Evolutionary conservation across 2,888 invertebrate genomes (phyloP).

Genomic region (Siphonodentalium dalli): DNA sequence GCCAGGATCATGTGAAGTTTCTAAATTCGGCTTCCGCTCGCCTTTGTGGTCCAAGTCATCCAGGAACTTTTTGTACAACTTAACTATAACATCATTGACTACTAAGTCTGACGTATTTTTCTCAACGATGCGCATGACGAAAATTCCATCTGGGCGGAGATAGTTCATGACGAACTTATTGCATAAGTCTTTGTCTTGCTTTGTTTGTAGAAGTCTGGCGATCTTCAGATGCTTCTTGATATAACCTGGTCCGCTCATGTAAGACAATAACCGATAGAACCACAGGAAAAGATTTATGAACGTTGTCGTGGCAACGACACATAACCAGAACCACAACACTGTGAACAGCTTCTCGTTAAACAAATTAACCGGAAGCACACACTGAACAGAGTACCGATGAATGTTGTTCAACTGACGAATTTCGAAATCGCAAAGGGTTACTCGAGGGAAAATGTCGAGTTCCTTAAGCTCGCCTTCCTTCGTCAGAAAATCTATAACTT

Average conservation of each 20-base stretch:
- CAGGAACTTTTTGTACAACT: too few relatives aligned
- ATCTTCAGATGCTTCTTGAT: slow-evolving; percentile 17
- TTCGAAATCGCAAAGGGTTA: slow-evolving; percentile 27
- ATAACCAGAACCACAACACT: slow-evolving; percentile 23
- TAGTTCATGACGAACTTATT: slow-evolving; percentile 13
- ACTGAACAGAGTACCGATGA: slow-evolving; percentile 13
- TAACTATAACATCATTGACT: slow-evolving; percentile 14
- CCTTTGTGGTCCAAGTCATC: too few relatives aligned
- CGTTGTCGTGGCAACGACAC: slow-evolving; percentile 8
- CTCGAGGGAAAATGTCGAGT: slow-evolving; percentile 15
- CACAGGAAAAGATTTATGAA: slow-evolving; percentile 17
- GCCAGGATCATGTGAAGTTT: too few relatives aligned
- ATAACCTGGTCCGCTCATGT: slow-evolving; percentile 1
- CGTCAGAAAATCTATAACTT: slow-evolving; percentile 19
- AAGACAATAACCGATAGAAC: slow-evolving; percentile 15
- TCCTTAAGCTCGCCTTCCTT: slow-evolving; percentile 5
- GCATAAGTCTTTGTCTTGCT: background rate
- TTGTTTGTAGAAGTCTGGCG: background rate
- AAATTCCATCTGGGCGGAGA: slow-evolving; percentile 20
- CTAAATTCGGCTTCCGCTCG: too few relatives aligned
- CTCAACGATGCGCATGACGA: slow-evolving; percentile 21
- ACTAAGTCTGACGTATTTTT: slow-evolving; percentile 18
- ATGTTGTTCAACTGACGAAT: slow-evolving; percentile 16
- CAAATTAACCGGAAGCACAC: slow-evolving; percentile 18
- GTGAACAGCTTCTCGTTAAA: slow-evolving; percentile 24